Evolutionary conservation across 2,113 vertebrate species (phyloP), one percentile per base, ranked within the genome.

Genomic region (Manacus vitellinus): DNA sequence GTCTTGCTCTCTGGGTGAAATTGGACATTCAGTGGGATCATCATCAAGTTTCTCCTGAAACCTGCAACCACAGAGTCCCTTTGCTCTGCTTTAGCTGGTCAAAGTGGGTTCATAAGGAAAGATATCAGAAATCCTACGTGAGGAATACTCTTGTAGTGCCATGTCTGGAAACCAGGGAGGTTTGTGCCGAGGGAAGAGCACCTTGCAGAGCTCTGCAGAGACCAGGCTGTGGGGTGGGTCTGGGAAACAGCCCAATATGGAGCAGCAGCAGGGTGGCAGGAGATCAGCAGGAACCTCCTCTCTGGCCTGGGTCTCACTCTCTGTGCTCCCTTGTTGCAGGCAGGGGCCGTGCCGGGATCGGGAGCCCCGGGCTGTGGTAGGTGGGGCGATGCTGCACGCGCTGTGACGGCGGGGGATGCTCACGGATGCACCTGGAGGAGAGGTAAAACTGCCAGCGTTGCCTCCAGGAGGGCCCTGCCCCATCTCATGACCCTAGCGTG

Each of bases 401-500:
- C 91, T 46, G 74, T 73, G 89, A 95, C 95, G 2, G 27, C 47
- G 3, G 22, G 82, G 63, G 85, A 96, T 86, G 89, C 77, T 6
- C 73, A 30, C 35, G 14, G 88, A 93, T 41, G 79, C 75, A 15
- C 13, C 1, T 31, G 88, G 51, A 93, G 52, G 80, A 80, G 61
- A 96, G 94, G 94, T 97, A 96, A 95, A 93, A 22, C 41, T 79
- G 33, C n/a, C 67, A 35, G 46, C 35, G 2, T 39, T 62, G 70
- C 68, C 51, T 22, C 2, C 3, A 43, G 93, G 14, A 82, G 65
- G 49, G 41, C 55, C 61, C 18, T 73, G 41, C 61, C 41, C 47
- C 62, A 14, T n/a, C 43, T 37, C 63, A 24, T 2, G 3, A 5
- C 49, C 3, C 6, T 37, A 35, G 8, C 58, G 6, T 5, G 2